Conservation (phyloP, 2,888 invertebrate genomes). For the Podotricha telesiphe region DNA sequence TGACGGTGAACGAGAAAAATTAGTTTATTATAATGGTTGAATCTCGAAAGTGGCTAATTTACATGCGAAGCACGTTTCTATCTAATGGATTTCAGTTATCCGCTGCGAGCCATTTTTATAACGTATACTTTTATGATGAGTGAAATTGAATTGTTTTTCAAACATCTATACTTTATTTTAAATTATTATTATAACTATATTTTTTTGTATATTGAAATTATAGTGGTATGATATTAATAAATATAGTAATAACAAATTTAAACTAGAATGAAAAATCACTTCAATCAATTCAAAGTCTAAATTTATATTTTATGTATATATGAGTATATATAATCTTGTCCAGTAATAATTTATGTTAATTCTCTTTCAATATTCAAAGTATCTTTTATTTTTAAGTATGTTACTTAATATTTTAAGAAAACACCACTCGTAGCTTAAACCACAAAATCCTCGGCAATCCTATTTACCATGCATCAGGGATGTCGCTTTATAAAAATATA, state of each 20-base stretch:
- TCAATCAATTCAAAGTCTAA: too few relatives aligned
- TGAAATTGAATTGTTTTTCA: slow-evolving; percentile 1
- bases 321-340: too few relatives aligned
- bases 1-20: background rate
- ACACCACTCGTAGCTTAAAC: slow-evolving; percentile 19
- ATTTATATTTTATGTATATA: too few relatives aligned
- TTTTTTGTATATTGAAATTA: too few relatives aligned
- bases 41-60: slow-evolving; percentile 36
- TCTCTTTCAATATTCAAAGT: slow-evolving; percentile 1
- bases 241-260: too few relatives aligned
- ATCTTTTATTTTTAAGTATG: slow-evolving; percentile 7
- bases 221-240: too few relatives aligned
- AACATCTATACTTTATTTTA: too few relatives aligned
- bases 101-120: slow-evolving; percentile 39
- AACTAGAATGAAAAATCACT: too few relatives aligned
- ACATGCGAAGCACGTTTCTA: slow-evolving; percentile 35
- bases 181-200: too few relatives aligned
- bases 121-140: slow-evolving; percentile 32
- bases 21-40: slow-evolving; percentile 32
- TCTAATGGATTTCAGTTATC: slow-evolving; percentile 41
- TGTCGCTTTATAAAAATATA: background rate
- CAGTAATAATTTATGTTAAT: background rate
- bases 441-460: slow-evolving; percentile 22
- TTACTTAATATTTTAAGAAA: slow-evolving; percentile 23
- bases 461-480: slow-evolving; percentile 17